These are phyloP conservation scores for Drosophila gaucha DNA, from an alignment of 2,888 invertebrate species.

Conservation along the genomic window DNA sequence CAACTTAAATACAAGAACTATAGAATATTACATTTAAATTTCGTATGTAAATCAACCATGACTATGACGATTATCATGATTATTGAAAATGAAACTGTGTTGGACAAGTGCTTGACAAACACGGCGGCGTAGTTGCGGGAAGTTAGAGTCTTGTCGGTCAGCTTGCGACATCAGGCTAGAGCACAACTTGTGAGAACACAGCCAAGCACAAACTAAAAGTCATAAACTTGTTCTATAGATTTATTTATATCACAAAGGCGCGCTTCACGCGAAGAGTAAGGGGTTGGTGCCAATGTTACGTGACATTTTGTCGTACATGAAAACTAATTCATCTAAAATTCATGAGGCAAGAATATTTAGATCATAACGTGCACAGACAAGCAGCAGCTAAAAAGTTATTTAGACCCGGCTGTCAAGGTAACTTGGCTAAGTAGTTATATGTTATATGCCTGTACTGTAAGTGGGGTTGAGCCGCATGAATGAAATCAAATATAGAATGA, in stretches of 20 bases:
- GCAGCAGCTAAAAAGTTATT: conserved; percentile 16
- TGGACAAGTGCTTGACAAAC: conserved; percentile 19
- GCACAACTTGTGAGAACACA: conserved; percentile 4
- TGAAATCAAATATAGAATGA: too few relatives aligned
- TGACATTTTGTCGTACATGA: conserved; percentile 61
- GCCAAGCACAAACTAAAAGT: conserved; percentile 64
- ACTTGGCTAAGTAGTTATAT: conserved; percentile 19
- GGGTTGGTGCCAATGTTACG: conserved; percentile 31
- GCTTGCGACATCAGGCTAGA: conserved; percentile 2
- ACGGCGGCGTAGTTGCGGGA: neutral
- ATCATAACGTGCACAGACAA: conserved; percentile 40
- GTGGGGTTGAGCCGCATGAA: too few relatives aligned
- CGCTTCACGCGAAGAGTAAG: conserved; percentile 10
- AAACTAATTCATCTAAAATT: conserved; percentile 78
- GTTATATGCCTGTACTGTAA: neutral
- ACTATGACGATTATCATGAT: conserved; percentile 20
- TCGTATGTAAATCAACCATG: conserved; percentile 47
- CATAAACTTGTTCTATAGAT: conserved; percentile 17
- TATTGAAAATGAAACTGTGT: neutral
- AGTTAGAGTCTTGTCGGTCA: neutral
- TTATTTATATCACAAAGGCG: too few relatives aligned
- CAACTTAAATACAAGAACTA: conserved; percentile 4
- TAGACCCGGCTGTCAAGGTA: conserved; percentile 38
- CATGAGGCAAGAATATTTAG: conserved; percentile 61
- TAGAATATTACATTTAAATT: conserved; percentile 17